Evolutionary conservation across 2,113 vertebrate species (phyloP), one percentile per base, ranked within the genome.

Genomic region (Piprites chloris): DNA sequence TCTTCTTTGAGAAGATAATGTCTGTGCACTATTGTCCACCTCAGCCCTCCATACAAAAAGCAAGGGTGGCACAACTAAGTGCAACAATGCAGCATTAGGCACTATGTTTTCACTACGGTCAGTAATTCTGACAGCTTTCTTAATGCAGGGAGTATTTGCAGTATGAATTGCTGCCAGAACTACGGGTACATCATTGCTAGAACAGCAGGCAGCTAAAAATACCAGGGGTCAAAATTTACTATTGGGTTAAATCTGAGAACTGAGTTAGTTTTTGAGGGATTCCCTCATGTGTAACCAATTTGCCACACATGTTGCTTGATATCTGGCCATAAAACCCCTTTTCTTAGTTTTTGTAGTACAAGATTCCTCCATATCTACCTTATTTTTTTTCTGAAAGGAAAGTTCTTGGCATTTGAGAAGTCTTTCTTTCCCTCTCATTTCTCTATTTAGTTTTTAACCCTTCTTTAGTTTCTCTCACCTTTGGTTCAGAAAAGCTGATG

Each of bases 391-490:
- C 65, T 73, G n/a, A 37, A 73, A 65, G 35, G 14, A 77, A 86
- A 52, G 14, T 42, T 14, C 13, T 39, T 59, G 44, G 30, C 9
- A 53, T 90, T 74, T 66, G 63, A 49, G 24, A 89, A 20, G 6
- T 49, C 28, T 10, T 30, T 47, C 14, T 78, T 74, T 71, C 20
- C 22, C 9, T 74, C 41, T 73, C 20, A 5, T 52, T 32, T 55
- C 39, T 59, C 7, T 7, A 5, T 85, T 76, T 93, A 28, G 88
- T 88, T 92, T 92, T 91, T 63, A 65, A 46, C 74, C 8, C 50
- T 88, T 94, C 66, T 74, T 94, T 92, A 59, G 41, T 83, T 89
- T 65, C 28, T 67, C 35, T 86, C n/a, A 94, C 85, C 92, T 93
- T 96, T 97, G 90, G 65, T 94, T 47, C 11, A 61, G 67, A 37